These are phyloP conservation scores for Pogona vitticeps DNA, from an alignment of 2,113 vertebrate genomes.

Conservation along the genomic window DNA sequence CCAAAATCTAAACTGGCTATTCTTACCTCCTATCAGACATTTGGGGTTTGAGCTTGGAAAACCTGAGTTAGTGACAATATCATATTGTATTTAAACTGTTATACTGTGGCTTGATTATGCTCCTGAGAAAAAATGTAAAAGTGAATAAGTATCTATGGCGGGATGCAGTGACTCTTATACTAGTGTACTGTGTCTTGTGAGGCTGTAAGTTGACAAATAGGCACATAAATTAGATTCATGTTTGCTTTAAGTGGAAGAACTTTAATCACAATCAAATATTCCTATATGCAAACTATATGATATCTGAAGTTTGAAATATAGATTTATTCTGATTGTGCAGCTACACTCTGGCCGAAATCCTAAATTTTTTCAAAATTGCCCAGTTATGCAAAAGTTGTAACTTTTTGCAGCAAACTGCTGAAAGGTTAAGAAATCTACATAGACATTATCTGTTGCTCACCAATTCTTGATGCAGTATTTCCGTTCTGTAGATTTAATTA, in stretches of 20 bases:
- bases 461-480: background rate
- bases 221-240: background rate
- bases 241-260: background rate
- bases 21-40: background rate
- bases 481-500: background rate
- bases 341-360: no score
- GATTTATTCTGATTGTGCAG: no score
- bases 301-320: no score
- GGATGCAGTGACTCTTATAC: background rate
- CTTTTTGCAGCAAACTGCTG: background rate
- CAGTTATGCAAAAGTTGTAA: background rate
- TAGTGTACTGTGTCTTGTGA: background rate
- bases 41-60: background rate
- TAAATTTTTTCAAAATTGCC: no score
- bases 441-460: no score
- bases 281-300: background rate
- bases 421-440: background rate
- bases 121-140: no score
- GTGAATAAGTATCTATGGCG: background rate
- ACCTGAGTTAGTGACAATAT: background rate
- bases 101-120: background rate
- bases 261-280: background rate
- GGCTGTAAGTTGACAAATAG: background rate
- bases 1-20: background rate
- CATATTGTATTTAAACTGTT: background rate